These are phyloP conservation scores for Diorhabda carinulata DNA, from an alignment of 1,140 invertebrate species.

Conservation along the genomic window DNA sequence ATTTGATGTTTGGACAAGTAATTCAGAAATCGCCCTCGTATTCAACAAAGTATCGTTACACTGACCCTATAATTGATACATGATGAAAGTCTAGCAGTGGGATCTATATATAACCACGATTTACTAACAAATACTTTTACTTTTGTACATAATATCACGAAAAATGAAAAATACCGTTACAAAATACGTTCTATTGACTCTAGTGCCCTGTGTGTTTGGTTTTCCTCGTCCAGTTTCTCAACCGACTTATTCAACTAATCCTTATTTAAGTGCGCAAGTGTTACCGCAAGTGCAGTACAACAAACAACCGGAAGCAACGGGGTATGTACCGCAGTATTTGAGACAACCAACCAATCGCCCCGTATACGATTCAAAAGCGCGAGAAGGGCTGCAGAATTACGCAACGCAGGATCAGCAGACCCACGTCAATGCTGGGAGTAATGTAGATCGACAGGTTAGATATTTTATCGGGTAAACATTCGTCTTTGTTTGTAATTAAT, in stretches of 20 bases:
- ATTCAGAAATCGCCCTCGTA: no score
- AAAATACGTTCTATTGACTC: neutral
- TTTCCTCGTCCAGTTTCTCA: conserved; percentile 10
- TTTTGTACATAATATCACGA: neutral
- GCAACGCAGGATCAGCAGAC: neutral
- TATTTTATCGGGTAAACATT: neutral
- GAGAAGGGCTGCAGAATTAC: conserved; percentile 16
- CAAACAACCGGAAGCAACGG: conserved; percentile 7
- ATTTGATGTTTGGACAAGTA: no score
- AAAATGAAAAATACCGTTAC: neutral
- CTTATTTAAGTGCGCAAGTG: conserved; percentile 8
- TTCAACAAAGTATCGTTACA: neutral
- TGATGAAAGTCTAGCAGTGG: neutral
- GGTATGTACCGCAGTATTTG: conserved; percentile 6
- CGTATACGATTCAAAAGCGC: conserved; percentile 3
- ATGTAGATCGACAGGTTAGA: conserved; percentile 11
- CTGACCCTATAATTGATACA: conserved; percentile 2
- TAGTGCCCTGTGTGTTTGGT: conserved; percentile 3
- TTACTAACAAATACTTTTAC: neutral
- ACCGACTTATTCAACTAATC: conserved; percentile 6
- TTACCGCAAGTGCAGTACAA: conserved; percentile 2
- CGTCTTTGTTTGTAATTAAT: no score
- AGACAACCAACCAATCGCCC: conserved; percentile 1
- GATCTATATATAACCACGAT: neutral
- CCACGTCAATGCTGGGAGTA: neutral